A percentile compares a stretch with the other conserved stretches of the same genome.
Evolutionary conservation across 1,140 invertebrate genomes (phyloP).

Genomic region (Artemia franciscana): DNA sequence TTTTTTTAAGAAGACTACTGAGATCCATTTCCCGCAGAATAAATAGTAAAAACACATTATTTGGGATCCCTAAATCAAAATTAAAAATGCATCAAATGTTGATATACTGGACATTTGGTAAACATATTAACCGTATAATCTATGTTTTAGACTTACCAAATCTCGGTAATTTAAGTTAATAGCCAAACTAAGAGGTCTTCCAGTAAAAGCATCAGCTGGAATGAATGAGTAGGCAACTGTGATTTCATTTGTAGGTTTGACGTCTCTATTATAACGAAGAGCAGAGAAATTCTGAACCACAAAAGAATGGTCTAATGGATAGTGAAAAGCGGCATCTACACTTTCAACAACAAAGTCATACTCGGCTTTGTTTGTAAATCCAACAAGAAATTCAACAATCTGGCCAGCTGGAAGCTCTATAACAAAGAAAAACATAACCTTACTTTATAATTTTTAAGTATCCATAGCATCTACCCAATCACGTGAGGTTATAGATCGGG

Average conservation of each 20-base stretch:
- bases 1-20: too few species aligned
- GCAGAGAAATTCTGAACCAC: slow-evolving; percentile 95
- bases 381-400: slow-evolving; percentile 81
- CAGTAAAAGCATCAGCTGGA: slow-evolving; percentile 80
- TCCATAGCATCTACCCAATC: too few species aligned
- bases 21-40: not conserved
- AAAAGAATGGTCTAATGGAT: slow-evolving; percentile 94
- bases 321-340: slow-evolving; percentile 89
- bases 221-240: slow-evolving; percentile 87
- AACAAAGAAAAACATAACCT: slow-evolving; percentile 20
- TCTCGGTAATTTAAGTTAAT: slow-evolving; percentile 85
- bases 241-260: slow-evolving; percentile 74
- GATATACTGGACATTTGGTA: too few species aligned
- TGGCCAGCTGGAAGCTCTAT: slow-evolving; percentile 73
- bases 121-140: too few species aligned
- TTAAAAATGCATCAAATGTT: too few species aligned
- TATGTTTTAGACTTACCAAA: slow-evolving; percentile 27
- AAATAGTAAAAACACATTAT: too few species aligned
- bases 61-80: too few species aligned
- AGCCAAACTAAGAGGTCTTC: slow-evolving; percentile 80
- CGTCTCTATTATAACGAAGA: slow-evolving; percentile 60
- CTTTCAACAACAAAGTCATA: slow-evolving; percentile 74
- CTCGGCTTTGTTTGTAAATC: slow-evolving; percentile 81
- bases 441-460: too few species aligned
- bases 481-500: too few species aligned